Conservation (phyloP, 1,140 invertebrate genomes). For the Euglossa dilemma region DNA sequence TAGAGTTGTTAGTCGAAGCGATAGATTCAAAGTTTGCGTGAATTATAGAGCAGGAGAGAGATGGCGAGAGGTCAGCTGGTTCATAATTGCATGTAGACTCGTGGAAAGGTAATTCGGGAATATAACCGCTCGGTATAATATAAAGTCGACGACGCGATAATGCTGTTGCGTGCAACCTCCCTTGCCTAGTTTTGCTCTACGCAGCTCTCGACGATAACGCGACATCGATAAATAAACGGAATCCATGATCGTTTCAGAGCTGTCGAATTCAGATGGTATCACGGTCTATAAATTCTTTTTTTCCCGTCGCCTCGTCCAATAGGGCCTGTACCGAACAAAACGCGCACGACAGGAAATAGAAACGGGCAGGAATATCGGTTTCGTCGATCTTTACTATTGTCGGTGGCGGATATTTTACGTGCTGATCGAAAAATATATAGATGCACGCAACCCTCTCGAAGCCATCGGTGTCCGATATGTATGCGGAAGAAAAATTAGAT, state of each 20-base stretch:
- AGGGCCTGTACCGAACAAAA: neutral
- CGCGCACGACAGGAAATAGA: conserved; percentile 6
- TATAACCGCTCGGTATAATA: conserved; percentile 13
- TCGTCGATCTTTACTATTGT: neutral
- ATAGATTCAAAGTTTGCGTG: neutral
- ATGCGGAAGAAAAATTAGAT: neutral
- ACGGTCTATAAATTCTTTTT: conserved; percentile 27
- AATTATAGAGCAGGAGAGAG: neutral
- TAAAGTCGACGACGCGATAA: conserved; percentile 39
- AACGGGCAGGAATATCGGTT: neutral
- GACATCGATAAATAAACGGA: conserved; percentile 48
- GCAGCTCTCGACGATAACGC: conserved; percentile 2
- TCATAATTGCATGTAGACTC: neutral
- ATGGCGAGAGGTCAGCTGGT: neutral
- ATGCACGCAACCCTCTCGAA: no score
- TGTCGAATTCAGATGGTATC: conserved; percentile 36
- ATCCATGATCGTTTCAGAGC: conserved; percentile 12
- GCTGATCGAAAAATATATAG: neutral
- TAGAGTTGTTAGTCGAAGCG: neutral
- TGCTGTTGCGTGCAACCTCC: conserved; percentile 33
- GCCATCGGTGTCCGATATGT: neutral
- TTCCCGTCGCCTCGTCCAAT: neutral
- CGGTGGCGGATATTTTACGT: neutral
- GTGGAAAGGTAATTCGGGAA: neutral
- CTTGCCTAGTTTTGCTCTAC: conserved; percentile 23